Conservation (phyloP, 2,113 vertebrate species). For the Epinephelus cyanopodus region DNA sequence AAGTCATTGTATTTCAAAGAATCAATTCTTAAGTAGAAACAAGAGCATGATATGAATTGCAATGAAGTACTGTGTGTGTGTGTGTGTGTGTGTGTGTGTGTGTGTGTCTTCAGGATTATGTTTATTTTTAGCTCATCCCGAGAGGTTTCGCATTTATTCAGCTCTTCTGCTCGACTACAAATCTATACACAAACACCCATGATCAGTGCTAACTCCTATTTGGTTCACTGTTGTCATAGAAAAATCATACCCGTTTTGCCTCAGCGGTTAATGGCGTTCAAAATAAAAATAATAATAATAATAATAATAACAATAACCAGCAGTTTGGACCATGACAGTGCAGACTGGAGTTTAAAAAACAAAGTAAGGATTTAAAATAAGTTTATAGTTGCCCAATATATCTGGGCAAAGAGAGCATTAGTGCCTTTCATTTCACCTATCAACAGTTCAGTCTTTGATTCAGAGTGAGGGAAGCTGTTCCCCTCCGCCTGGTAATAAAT, state of each 20-base stretch:
- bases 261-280: conserved; percentile 64
- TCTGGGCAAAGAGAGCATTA: conserved; percentile 61
- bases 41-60: conserved; percentile 64
- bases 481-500: conserved; percentile 55
- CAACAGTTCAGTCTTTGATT: conserved; percentile 56
- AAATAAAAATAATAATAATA: conserved; percentile 16
- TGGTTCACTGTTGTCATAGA: conserved; percentile 74
- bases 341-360: conserved; percentile 23
- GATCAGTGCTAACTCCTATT: conserved; percentile 74
- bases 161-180: conserved; percentile 72
- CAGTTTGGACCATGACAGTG: conserved; percentile 57
- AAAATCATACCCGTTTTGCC: conserved; percentile 81
- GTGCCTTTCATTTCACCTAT: conserved; percentile 60
- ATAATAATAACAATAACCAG: conserved; percentile 38
- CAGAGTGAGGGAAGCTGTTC: conserved; percentile 14
- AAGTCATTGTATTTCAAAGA: conserved; percentile 67
- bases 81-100: conserved; percentile 39
- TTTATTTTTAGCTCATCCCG: conserved; percentile 76
- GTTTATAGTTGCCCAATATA: conserved; percentile 52
- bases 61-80: conserved; percentile 53
- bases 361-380: conserved; percentile 22
- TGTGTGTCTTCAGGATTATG: conserved; percentile 65
- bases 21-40: conserved; percentile 62
- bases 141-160: conserved; percentile 70
- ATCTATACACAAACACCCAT: conserved; percentile 74